Evolutionary conservation across 2,113 vertebrate species (phyloP).

Genomic region (Zosterops japonicus): DNA sequence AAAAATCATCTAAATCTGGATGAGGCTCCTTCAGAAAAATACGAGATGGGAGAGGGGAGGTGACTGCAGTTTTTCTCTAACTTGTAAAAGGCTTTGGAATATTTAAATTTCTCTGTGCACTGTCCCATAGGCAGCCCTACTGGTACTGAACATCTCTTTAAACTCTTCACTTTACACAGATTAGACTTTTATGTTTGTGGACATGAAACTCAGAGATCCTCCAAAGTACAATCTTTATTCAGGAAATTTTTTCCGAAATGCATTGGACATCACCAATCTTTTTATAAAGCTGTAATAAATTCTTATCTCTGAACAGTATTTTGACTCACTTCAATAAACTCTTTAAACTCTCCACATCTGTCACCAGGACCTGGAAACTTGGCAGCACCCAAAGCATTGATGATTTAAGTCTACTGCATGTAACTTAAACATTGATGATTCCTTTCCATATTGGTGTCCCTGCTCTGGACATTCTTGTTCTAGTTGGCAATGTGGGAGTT

Average conservation of each 20-base stretch:
- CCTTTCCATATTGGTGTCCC: not conserved
- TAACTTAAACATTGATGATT: not conserved
- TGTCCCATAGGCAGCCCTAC: not conserved
- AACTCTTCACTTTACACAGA: not conserved
- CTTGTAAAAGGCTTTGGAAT: not conserved
- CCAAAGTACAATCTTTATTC: not conserved
- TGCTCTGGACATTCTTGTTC: not conserved
- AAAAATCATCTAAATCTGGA: not conserved
- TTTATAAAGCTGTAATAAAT: not conserved
- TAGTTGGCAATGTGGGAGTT: not conserved
- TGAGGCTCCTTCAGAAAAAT: not conserved
- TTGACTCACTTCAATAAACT: not conserved
- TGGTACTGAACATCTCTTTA: not conserved
- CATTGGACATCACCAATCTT: not conserved
- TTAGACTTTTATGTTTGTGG: not conserved
- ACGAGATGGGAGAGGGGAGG: not conserved
- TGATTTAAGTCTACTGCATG: not conserved
- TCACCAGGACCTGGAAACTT: not conserved
- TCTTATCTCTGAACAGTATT: not conserved
- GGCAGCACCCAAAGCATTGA: not conserved
- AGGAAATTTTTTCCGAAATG: not conserved
- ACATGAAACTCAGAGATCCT: not conserved
- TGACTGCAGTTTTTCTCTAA: not conserved
- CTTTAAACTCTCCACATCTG: not conserved
- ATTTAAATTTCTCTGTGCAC: not conserved